Percentiles rank a stretch among this genome's conserved stretches.
These are phyloP conservation scores for Clamator glandarius DNA, from an alignment of 2,797 vertebrate species.

Conservation along the genomic window DNA sequence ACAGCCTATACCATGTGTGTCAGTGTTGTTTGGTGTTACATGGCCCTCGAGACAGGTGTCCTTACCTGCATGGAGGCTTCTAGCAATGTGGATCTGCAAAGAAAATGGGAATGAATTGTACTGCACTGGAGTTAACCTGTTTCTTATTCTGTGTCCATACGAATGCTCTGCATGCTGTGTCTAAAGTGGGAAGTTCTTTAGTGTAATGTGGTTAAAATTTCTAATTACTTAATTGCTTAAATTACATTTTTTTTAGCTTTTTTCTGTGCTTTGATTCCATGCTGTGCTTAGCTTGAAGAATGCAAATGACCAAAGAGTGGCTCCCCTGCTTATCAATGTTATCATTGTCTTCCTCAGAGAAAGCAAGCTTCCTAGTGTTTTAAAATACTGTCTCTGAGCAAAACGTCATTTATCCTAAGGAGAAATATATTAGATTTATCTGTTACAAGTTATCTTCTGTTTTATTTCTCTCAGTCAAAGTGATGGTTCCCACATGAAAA, in stretches of 20 bases:
- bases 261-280: neutral
- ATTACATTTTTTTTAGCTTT: neutral
- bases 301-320: neutral
- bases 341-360: neutral
- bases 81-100: neutral
- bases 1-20: fast-evolving
- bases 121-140: neutral
- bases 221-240: neutral
- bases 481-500: neutral
- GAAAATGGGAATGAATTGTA: neutral
- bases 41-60: neutral
- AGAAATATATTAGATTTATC: neutral
- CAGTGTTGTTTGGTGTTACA: fast-evolving
- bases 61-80: neutral
- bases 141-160: neutral
- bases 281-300: neutral
- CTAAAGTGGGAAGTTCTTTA: neutral
- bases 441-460: neutral
- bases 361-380: neutral
- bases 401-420: neutral
- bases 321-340: neutral
- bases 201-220: neutral
- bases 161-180: neutral
- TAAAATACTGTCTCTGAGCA: neutral
- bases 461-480: neutral